Evolutionary conservation across 2,888 invertebrate species (phyloP).

Genomic region (Xestobium rufovillosum): DNA sequence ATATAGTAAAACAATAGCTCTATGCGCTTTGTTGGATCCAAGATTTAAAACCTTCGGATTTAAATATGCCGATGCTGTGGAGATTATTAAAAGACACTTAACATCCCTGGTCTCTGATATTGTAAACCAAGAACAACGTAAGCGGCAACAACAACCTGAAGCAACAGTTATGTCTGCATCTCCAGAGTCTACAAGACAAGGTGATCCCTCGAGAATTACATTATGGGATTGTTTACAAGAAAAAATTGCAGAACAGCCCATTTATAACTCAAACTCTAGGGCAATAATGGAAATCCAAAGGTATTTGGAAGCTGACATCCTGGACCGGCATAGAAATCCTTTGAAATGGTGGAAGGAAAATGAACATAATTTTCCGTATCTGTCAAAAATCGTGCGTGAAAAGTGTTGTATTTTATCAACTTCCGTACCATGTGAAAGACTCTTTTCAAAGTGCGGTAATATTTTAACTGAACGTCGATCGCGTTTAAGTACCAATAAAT

Average conservation of each 20-base stretch:
- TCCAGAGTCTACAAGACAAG: neutral
- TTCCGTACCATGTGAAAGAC: slow-evolving; percentile 18
- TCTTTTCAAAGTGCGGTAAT: slow-evolving; percentile 18
- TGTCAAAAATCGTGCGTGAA: slow-evolving; percentile 13
- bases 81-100: slow-evolving; percentile 1
- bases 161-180: neutral
- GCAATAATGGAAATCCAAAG: slow-evolving; percentile 18
- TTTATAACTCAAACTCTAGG: slow-evolving; percentile 7
- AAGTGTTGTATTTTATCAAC: slow-evolving; percentile 18
- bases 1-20: slow-evolving; percentile 15
- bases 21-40: slow-evolving; percentile 18
- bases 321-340: slow-evolving; percentile 13
- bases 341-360: slow-evolving; percentile 16
- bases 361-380: slow-evolving; percentile 14
- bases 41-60: slow-evolving; percentile 17
- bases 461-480: slow-evolving; percentile 14
- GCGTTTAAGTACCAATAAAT: slow-evolving; percentile 4
- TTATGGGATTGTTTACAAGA: slow-evolving; percentile 1
- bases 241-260: slow-evolving; percentile 1
- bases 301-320: slow-evolving; percentile 11
- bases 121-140: neutral
- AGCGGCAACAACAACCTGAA: neutral
- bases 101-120: neutral
- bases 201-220: neutral
- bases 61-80: slow-evolving; percentile 11